Base-by-base conservation (phyloP, 2,888 invertebrate species). In the Cyclophora albipunctata region DNA sequence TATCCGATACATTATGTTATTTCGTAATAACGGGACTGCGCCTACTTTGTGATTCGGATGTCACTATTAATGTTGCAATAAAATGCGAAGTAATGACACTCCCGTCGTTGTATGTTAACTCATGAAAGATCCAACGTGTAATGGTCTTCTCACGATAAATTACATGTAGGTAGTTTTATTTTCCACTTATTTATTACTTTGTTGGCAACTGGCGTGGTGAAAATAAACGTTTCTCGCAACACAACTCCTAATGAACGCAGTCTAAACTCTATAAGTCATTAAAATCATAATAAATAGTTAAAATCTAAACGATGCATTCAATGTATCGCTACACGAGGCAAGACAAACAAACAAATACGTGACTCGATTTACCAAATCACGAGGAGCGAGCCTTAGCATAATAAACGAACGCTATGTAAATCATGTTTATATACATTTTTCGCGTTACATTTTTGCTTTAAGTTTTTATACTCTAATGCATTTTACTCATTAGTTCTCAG, bases 401-500 rank as follows among this genome's bases (percentile, higher is more conserved):
- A 76, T 67, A 73, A 71, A 71, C 70, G 62, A 60, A 66, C 63
- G 63, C 64, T 70, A 63, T 69, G 69, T 73, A 72, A 62, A 72
- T 71, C 70, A 67, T 71, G 77, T 81, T 78, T 78, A 82, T 78
- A 82, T 79, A 77, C 69, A 43, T 43, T 43, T 71, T 74, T 71
- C 65, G 60, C 60, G 64, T 64, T 63, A 47, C 76, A 73, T 71
- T 64, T 69, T 71, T 71, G 77, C 70, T 79, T 60, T 79, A 79
- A 79, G 81, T 65, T 74, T 76, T 20, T 43, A 77, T 80, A 81
- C 75, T 86, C 75, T 86, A 81, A 84, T 87, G 85, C 86, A 87
- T 88, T 87, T 87, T 87, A 87, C 83, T 84, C 82, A 82, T 79
- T 78, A 84, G 87, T 85, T 87, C 83, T 85, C 86, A 86, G 87